These are phyloP conservation scores for Incurvaria masculella DNA, from an alignment of 2,888 invertebrate genomes.

Conservation along the genomic window DNA sequence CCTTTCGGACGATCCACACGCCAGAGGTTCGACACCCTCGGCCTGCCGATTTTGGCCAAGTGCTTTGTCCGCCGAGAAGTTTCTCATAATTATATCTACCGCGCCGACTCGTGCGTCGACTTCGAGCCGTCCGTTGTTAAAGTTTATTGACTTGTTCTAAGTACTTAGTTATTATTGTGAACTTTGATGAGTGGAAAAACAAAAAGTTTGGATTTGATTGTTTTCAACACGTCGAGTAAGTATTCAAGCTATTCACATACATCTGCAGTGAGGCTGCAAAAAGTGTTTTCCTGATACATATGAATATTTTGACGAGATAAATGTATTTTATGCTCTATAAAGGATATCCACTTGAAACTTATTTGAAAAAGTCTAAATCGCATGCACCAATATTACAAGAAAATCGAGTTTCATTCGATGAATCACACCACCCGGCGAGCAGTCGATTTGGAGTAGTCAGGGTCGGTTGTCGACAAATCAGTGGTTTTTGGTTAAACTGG, in stretches of 20 bases:
- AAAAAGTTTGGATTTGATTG: neutral
- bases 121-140: neutral
- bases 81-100: neutral
- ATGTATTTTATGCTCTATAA: too few species aligned
- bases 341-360: too few species aligned
- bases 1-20: neutral
- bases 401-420: neutral
- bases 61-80: neutral
- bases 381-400: too few species aligned
- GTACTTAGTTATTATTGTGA: neutral
- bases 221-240: too few species aligned
- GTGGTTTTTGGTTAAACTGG: neutral
- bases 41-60: neutral
- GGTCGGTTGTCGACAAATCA: neutral
- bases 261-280: too few species aligned
- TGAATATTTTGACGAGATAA: too few species aligned
- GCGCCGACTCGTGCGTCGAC: neutral
- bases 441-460: neutral
- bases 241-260: too few species aligned
- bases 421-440: neutral
- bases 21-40: neutral
- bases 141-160: neutral
- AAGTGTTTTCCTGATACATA: too few species aligned
- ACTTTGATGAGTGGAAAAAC: neutral
- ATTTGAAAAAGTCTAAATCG: too few species aligned